These are phyloP conservation scores for Anser cygnoides DNA, from an alignment of 2,113 vertebrate species.

Conservation along the genomic window DNA sequence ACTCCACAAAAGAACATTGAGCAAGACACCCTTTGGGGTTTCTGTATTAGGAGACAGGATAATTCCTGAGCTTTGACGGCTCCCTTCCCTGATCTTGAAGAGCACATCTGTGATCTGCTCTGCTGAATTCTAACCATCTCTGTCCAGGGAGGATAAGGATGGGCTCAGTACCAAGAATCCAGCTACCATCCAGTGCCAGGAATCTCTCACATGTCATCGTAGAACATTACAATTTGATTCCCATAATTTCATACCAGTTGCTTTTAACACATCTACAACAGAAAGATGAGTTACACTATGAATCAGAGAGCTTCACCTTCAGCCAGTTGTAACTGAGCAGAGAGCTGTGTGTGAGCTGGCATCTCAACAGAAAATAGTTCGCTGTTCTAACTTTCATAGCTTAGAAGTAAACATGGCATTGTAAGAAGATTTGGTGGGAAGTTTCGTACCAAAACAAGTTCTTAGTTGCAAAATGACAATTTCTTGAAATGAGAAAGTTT, in stretches of 20 bases:
- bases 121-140: neutral
- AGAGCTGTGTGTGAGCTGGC: neutral
- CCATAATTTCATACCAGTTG: neutral
- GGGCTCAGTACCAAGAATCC: neutral
- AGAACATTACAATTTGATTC: neutral
- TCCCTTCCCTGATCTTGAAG: neutral
- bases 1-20: neutral
- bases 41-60: neutral
- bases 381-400: neutral
- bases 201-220: neutral
- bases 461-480: neutral
- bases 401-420: neutral
- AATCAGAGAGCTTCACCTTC: neutral
- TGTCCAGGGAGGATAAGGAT: neutral
- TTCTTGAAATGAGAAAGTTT: neutral
- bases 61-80: neutral
- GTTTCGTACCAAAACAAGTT: neutral
- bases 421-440: neutral
- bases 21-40: neutral
- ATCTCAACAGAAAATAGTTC: neutral
- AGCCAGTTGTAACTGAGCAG: neutral
- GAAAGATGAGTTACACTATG: neutral
- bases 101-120: neutral
- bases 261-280: constrained; percentile 12
- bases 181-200: neutral